Conservation (phyloP, 2,888 invertebrate species). For the Dynastes maya region DNA sequence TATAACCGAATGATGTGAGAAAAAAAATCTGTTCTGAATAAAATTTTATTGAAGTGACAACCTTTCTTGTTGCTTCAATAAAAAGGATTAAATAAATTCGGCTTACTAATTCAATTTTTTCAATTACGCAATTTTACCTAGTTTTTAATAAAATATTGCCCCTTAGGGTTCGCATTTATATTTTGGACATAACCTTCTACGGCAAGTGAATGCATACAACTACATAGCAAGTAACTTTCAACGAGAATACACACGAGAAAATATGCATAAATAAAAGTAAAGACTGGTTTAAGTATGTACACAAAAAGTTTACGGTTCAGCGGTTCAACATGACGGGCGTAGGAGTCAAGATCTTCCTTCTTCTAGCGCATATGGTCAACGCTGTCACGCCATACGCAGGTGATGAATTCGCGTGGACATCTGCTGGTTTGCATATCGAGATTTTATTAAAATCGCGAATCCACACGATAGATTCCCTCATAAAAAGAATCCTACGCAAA, state of each 20-base stretch:
- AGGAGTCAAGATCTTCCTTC: constrained; percentile 32
- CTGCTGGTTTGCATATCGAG: not conserved
- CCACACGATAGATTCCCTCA: not conserved
- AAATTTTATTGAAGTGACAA: no score
- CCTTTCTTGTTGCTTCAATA: no score
- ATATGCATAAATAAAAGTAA: not conserved
- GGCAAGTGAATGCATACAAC: no score
- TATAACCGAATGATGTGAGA: no score
- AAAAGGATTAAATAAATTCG: no score
- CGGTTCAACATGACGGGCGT: constrained; percentile 25
- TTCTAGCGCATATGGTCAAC: constrained; percentile 28
- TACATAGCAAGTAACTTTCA: not conserved
- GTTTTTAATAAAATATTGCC: no score
- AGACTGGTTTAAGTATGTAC: not conserved
- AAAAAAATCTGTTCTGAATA: no score
- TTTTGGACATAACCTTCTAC: no score
- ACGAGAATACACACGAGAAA: not conserved
- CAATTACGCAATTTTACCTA: no score
- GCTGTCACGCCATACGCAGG: constrained; percentile 24
- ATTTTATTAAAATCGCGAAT: not conserved
- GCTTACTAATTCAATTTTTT: no score
- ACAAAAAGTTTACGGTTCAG: constrained; percentile 21
- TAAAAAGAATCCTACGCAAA: not conserved
- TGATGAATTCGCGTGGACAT: constrained; percentile 25
- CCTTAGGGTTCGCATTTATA: no score